Base-by-base conservation (phyloP, 2,888 invertebrate species). In the Nomada hirtipes region DNA sequence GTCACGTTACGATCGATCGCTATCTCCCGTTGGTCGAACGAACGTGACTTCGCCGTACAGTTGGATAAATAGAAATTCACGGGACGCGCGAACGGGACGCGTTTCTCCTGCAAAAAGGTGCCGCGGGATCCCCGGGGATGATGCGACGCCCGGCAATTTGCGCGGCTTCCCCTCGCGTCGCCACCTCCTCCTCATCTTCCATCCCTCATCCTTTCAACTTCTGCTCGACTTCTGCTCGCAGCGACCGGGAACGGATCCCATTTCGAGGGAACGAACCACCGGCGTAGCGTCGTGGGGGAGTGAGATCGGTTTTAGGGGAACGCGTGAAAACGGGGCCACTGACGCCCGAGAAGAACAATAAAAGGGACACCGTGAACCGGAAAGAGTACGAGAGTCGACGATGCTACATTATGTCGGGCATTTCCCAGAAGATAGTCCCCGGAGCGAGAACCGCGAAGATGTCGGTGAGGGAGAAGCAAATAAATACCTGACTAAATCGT, bases 401-500 rank as follows among this genome's bases (percentile, higher is more conserved):
- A 68, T 70, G 83, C 74, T 88, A 88, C 87, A 87, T 88, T 88
- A 88, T 82, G 88, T 85, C 83, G 78, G 84, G 88, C 84, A 87
- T 88, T 89, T 87, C 80, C 87, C 73, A 76, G 86, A 89, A 88
- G 88, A 88, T 83, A 87, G 86, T 87, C 78, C 76, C 83, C 44
- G 84, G 76, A 85, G 85, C 83, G 76, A 79, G 89, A 88, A 87
- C 85, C 89, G 84, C 88, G 87, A 86, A 83, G 87, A 85, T 65
- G 86, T 82, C 82, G 88, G 70, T 70, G 83, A 82, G 84, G 84
- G 80, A 70, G 82, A 85, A 83, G 79, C 90, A 89, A 91, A 91
- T 91, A 91, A 91, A 91, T 91, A 91, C 91, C 90, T 90, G 83
- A 86, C 89, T 91, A 91, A 91, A 91, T 91, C 91, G 91, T 84